A percentile compares a stretch with the other conserved stretches of the same genome.
phyloP scores from a whole-genome alignment of 2,888 invertebrate species.

The Lycophotia porphyrea region DNA sequence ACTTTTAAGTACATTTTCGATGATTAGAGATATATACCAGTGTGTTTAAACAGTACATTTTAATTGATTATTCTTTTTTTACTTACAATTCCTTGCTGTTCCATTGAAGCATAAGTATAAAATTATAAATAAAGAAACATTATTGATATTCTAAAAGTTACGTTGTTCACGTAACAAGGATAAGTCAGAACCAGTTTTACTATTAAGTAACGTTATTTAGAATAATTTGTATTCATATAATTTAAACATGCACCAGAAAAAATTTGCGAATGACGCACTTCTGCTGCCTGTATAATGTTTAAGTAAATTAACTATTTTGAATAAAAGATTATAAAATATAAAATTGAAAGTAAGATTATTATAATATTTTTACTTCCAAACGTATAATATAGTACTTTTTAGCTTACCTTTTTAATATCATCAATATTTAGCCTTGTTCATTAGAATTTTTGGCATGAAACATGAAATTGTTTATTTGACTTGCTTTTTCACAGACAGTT shows the following conservation, averaged over 20 bases:
- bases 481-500: not conserved
- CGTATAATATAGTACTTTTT: not conserved
- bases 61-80: constrained; percentile 68
- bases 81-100: constrained; percentile 90
- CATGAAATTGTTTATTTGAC: not conserved
- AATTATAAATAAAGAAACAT: constrained; percentile 67
- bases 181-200: constrained; percentile 14
- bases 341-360: constrained; percentile 1
- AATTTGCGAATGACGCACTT: constrained; percentile 33
- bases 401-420: not conserved
- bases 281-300: constrained; percentile 6
- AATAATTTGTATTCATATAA: constrained; percentile 17
- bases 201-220: constrained; percentile 18
- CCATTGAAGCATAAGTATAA: constrained; percentile 84
- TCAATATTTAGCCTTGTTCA: constrained; percentile 3
- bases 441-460: constrained; percentile 1
- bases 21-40: constrained; percentile 51
- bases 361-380: not conserved
- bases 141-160: constrained; percentile 49
- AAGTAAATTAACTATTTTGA: constrained; percentile 22
- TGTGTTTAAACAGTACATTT: constrained; percentile 54
- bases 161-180: constrained; percentile 44
- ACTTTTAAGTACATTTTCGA: constrained; percentile 44
- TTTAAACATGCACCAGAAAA: constrained; percentile 21
- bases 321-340: not conserved